phyloP scores from a whole-genome alignment of 2,797 vertebrate genomes.

The Paedocypris micromegethes region DNA sequence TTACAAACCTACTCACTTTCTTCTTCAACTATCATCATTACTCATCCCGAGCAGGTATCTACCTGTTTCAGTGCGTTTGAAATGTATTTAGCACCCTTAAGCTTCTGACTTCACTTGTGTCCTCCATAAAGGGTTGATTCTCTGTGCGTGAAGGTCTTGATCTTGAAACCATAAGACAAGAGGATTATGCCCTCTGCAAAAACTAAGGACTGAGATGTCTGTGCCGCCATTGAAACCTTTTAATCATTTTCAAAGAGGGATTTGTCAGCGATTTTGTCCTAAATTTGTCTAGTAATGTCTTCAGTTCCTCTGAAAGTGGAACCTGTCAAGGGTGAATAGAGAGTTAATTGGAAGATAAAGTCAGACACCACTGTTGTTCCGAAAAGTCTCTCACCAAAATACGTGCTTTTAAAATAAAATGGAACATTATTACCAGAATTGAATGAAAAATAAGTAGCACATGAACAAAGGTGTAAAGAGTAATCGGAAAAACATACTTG shows the following conservation, averaged over 20 bases:
- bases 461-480: too few relatives aligned
- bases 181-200: slow-evolving; percentile 16
- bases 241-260: slow-evolving; percentile 22
- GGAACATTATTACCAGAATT: too few relatives aligned
- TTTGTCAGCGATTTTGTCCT: slow-evolving; percentile 14
- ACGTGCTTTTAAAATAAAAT: too few relatives aligned
- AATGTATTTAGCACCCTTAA: slow-evolving; percentile 21
- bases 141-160: slow-evolving; percentile 26
- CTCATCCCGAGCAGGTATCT: slow-evolving; percentile 1
- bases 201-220: slow-evolving; percentile 19
- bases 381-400: too few relatives aligned
- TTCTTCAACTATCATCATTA: slow-evolving; percentile 5
- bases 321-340: slow-evolving; percentile 5
- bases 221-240: slow-evolving; percentile 29
- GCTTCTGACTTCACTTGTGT: slow-evolving; percentile 11
- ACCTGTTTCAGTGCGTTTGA: slow-evolving; percentile 21
- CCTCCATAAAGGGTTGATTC: slow-evolving; percentile 13
- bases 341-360: too few relatives aligned
- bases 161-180: slow-evolving; percentile 18
- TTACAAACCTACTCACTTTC: too few relatives aligned
- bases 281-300: slow-evolving; percentile 23
- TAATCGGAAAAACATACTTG: too few relatives aligned
- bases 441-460: too few relatives aligned
- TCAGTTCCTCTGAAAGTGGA: neutral
- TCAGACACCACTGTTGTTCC: too few relatives aligned